Evolutionary conservation across 2,113 vertebrate genomes (phyloP), one percentile per base, ranked within the genome.

Genomic region (Pelecanoides urinatrix): DNA sequence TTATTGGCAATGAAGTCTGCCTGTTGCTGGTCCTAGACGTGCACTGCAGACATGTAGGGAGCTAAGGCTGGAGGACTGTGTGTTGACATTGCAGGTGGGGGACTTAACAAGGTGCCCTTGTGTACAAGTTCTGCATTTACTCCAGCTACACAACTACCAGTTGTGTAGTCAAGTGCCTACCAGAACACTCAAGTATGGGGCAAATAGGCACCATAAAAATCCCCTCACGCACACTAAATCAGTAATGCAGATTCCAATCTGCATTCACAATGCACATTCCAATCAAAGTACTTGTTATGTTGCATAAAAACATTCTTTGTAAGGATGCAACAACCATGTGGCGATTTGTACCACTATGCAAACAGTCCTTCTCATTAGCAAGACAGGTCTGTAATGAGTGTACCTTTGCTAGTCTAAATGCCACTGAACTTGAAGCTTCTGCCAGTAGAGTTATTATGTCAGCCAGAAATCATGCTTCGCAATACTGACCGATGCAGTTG

Each of bases 181-280:
- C 70, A 58, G 52, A 74, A 47, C 5, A 3, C 10, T 84, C 6
- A 15, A 82, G 20, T 29, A 3, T 1, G 26, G 15, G 16, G 26
- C n/a, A 59, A 71, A 59, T 1, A 30, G 15, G n/a, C 12, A 29
- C 44, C 7, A 2, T 34, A 18, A 50, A n/a, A 55, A 45, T 36
- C n/a, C 25, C 16, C 16, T 58, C 13, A 8, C 1, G 10, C 15
- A 16, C 34, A 34, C 26, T 26, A 30, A 20, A 56, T 29, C 21
- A 20, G 13, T 38, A 36, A 29, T 13, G 18, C 12, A 67, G 9
- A 21, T n/a, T n/a, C n/a, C n/a, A n/a, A n/a, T n/a, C n/a, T n/a
- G n/a, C n/a, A n/a, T n/a, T n/a, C 0, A 0, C 47, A 29, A 7
- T 40, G 34, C 22, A 10, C 10, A 3, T 55, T 27, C 68, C 47